These are phyloP conservation scores for Tonatia bakeri DNA, from an alignment of 2,113 vertebrate species.

Conservation along the genomic window DNA sequence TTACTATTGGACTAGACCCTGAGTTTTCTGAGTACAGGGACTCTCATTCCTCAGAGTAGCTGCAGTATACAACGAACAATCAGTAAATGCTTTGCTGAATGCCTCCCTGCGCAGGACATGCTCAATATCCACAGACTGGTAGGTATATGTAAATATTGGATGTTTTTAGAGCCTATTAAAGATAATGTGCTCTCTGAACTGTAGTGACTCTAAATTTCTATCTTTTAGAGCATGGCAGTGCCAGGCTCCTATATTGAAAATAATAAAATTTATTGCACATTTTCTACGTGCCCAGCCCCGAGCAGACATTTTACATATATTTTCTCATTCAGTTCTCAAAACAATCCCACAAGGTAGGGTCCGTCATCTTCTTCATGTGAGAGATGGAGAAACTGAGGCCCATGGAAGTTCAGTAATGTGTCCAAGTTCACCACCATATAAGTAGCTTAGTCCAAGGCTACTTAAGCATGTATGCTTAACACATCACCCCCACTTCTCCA, in stretches of 20 bases:
- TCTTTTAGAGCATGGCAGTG: neutral
- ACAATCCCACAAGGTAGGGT: neutral
- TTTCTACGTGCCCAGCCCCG: neutral
- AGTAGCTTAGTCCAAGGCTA: neutral
- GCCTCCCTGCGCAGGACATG: neutral
- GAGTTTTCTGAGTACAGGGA: neutral
- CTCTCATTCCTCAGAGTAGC: neutral
- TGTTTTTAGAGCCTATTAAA: constrained; percentile 2
- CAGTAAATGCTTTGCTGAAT: neutral
- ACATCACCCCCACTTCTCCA: neutral
- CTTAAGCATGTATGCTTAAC: neutral
- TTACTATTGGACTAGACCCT: neutral
- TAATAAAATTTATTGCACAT: neutral
- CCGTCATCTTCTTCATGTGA: neutral
- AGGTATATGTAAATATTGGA: neutral
- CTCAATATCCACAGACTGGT: neutral
- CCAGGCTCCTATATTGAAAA: neutral
- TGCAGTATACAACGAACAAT: neutral
- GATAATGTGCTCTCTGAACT: neutral
- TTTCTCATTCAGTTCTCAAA: neutral
- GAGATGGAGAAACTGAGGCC: neutral
- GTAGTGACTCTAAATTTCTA: neutral
- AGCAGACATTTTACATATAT: neutral
- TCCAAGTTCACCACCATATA: neutral
- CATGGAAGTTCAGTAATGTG: neutral